A percentile compares a stretch with the other conserved stretches of the same genome.
Conservation (phyloP, 2,797 vertebrate species). For the Bothrops alternatus region DNA sequence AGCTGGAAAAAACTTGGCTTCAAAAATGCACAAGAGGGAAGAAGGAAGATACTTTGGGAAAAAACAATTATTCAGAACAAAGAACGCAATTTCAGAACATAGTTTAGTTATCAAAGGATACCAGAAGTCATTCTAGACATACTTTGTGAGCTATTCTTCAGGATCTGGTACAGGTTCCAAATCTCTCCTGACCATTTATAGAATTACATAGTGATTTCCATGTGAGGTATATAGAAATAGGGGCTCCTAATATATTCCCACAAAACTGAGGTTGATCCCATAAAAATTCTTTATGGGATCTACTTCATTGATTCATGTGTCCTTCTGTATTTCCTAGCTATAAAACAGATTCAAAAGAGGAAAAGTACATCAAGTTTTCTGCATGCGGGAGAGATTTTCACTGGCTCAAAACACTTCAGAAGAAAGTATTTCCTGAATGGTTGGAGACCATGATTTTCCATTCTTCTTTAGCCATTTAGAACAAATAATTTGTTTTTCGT, state of each 20-base stretch:
- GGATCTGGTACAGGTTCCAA: slow-evolving; percentile 61
- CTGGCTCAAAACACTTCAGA: slow-evolving; percentile 20
- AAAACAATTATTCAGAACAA: slow-evolving; percentile 68
- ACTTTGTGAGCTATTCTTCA: slow-evolving; percentile 74
- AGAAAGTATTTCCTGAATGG: slow-evolving; percentile 28
- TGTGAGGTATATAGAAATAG: slow-evolving; percentile 54
- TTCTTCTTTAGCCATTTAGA: slow-evolving; percentile 23
- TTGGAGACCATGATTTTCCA: slow-evolving; percentile 10
- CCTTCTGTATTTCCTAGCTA: slow-evolving; percentile 17
- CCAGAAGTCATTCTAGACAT: slow-evolving; percentile 74
- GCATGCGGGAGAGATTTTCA: not conserved
- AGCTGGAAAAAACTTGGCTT: slow-evolving; percentile 89
- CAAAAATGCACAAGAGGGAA: slow-evolving; percentile 87
- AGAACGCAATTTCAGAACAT: slow-evolving; percentile 70
- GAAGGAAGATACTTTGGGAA: slow-evolving; percentile 64
- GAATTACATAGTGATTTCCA: slow-evolving; percentile 53
- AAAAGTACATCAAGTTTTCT: not conserved
- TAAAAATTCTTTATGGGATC: slow-evolving; percentile 16
- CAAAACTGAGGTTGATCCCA: not conserved
- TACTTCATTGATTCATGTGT: not conserved
- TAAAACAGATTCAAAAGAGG: slow-evolving; percentile 15
- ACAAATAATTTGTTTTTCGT: not conserved
- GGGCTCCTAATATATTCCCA: slow-evolving; percentile 37
- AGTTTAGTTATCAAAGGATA: slow-evolving; percentile 74
- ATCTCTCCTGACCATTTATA: slow-evolving; percentile 62